Evolutionary conservation across 2,888 invertebrate species (phyloP).

Genomic region (Scaptomyza polygonia): DNA sequence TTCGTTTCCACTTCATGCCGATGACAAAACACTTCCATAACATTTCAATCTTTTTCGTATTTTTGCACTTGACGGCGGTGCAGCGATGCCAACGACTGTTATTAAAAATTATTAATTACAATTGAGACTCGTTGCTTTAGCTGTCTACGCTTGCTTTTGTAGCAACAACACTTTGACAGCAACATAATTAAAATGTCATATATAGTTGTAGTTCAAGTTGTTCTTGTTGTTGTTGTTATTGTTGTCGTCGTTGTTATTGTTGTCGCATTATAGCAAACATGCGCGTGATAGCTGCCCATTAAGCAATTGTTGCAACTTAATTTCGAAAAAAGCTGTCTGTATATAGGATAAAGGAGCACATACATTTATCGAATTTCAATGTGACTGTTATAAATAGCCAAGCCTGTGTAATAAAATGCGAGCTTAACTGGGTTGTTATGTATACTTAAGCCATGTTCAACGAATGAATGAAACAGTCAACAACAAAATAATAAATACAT

Average conservation of each 20-base stretch:
- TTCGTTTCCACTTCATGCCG: constrained; percentile 54
- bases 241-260: not conserved
- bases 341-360: constrained; percentile 4
- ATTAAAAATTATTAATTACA: constrained; percentile 78
- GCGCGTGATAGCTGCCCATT: constrained; percentile 66
- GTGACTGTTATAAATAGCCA: constrained; percentile 45
- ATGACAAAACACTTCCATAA: constrained; percentile 74
- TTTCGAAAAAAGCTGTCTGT: constrained; percentile 22
- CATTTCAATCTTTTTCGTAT: constrained; percentile 61
- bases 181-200: constrained; percentile 80
- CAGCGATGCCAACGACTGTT: constrained; percentile 65
- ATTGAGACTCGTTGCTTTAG: constrained; percentile 54
- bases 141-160: constrained; percentile 17
- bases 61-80: constrained; percentile 55
- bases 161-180: constrained; percentile 67
- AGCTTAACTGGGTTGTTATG: constrained; percentile 37
- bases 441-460: constrained; percentile 55
- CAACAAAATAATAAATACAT: too few relatives aligned
- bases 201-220: constrained; percentile 35
- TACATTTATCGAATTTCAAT: constrained; percentile 43
- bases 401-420: constrained; percentile 43
- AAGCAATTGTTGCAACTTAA: constrained; percentile 57
- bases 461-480: constrained; percentile 49
- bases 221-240: constrained; percentile 5
- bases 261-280: constrained; percentile 21